Evolutionary conservation across 2,888 invertebrate species (phyloP), one percentile per base, ranked within the genome.

Genomic region (Bellardia pandia): DNA sequence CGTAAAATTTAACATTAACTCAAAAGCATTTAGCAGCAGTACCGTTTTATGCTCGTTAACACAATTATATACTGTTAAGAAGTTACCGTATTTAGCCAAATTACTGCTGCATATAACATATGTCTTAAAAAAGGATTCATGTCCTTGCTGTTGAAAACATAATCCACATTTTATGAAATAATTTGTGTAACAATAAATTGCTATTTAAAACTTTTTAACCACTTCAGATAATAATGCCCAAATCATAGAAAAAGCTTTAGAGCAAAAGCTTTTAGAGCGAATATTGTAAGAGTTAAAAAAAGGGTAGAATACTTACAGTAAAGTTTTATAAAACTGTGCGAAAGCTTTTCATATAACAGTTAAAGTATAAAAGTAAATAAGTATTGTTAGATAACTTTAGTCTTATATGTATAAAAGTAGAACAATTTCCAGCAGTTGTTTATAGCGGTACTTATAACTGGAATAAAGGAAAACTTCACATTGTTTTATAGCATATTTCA

Each of bases 201-300:
- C 56, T 23, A 56, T 56, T 56, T 56, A 3, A 40, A 16, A 14
- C 37, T 40, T 16, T 16, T n/a, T 8, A 37, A 16, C 11, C 45
- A 45, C 33, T n/a, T 8, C n/a, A 79, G 76, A 85, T 81, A 77
- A 81, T 51, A 81, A 81, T 62, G 68, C 64, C 81, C 13, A 77
- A 86, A 81, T 68, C 77, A 86, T 81, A 66, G 81, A 30, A 81
- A 69, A 72, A 81, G 81, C 81, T 74, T 53, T 68, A 4, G 2
- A 23, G 9, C 4, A 5, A 81, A 77, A 72, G 51, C 42, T 74
- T 77, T 30, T 56, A 9, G 40, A 8, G 72, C 23, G 42, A 42
- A 42, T 42, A 3, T 40, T 8, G 2, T 14, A 11, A 30, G 5
- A 30, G 9, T 0, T 75, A 7, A 9, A 37, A 30, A 23, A 42